Evolutionary conservation across 2,113 vertebrate species (phyloP), one percentile per base, ranked within the genome.

Genomic region (Lamprologus callipterus): DNA sequence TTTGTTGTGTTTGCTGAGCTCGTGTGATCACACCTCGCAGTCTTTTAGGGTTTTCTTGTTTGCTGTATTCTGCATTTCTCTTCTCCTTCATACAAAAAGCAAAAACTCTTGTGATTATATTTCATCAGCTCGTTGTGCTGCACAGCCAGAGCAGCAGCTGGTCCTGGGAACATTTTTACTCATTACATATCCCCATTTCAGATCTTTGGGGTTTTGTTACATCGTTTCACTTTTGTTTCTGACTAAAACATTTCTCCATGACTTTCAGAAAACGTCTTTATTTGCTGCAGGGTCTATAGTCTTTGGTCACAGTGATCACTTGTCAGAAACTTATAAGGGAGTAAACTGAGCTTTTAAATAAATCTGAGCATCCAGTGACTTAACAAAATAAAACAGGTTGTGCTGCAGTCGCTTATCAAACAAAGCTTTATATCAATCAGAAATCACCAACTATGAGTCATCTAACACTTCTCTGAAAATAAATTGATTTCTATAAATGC

Each of bases 11-110:
- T 75, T 19, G 35, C 37, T 70, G 42, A 8, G 14, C 14, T 75
- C 19, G 16, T 3, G 17, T 75, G 42, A 28, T 47, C 70, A 47
- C 70, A 8, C 40, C 6, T 17, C 4, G 5, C 40, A 73, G 13
- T 7, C 31, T 68, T 4, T 37, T 3, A 4, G 2, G 28, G 2
- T 0, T 1, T 75, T 45, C 6, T 75, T 26, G 4, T 11, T 47
- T 75, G 40, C 23, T 47, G 70, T 47, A 17, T 19, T 47, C 70
- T 75, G 23, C 9, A 28, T 47, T 47, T 45, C 35, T 28, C 40
- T 73, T 70, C 35, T 63, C 58, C 10, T 68, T 40, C 1, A 5
- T 68, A 68, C 63, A 40, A 68, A 68, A 40, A 14, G 63, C 63
- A 23, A 49, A 75, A 37, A 3, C 19, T 0, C 2, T 8, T 73